Percentiles rank a stretch among this genome's conserved stretches.
Evolutionary conservation across 1,140 invertebrate species (phyloP).

Genomic region (Temnothorax curvispinosus): DNA sequence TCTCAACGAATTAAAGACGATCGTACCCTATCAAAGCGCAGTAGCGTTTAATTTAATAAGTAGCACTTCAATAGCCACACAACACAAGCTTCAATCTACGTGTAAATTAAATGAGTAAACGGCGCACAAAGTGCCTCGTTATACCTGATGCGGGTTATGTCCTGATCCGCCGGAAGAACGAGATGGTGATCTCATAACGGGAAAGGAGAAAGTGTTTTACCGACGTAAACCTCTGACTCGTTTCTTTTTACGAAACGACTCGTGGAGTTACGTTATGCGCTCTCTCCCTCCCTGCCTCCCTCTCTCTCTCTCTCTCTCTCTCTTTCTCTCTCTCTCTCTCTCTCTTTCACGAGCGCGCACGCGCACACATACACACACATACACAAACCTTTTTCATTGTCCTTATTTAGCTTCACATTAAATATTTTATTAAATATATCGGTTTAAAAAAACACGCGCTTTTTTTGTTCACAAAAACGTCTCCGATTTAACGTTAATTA

Average conservation of each 20-base stretch:
- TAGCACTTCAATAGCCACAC: not conserved
- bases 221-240: constrained; percentile 63
- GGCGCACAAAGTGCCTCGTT: constrained; percentile 28
- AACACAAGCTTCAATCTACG: not conserved
- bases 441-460: not conserved
- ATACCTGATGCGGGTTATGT: constrained; percentile 2
- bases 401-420: not conserved
- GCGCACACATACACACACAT: too few relatives aligned
- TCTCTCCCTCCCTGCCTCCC: not conserved
- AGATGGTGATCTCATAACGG: constrained; percentile 83
- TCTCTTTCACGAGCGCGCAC: too few relatives aligned
- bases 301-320: not conserved
- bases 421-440: constrained; percentile 18
- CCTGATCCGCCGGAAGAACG: constrained; percentile 53
- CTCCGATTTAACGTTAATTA: not conserved
- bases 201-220: constrained; percentile 85
- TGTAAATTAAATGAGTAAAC: constrained; percentile 38
- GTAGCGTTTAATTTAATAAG: not conserved
- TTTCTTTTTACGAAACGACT: constrained; percentile 79
- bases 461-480: constrained; percentile 27
- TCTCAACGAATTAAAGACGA: constrained; percentile 27
- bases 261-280: constrained; percentile 79
- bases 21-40: not conserved
- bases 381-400: not conserved
- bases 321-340: too few relatives aligned